Conservation (phyloP, 2,113 vertebrate genomes). For the Martes martes region DNA sequence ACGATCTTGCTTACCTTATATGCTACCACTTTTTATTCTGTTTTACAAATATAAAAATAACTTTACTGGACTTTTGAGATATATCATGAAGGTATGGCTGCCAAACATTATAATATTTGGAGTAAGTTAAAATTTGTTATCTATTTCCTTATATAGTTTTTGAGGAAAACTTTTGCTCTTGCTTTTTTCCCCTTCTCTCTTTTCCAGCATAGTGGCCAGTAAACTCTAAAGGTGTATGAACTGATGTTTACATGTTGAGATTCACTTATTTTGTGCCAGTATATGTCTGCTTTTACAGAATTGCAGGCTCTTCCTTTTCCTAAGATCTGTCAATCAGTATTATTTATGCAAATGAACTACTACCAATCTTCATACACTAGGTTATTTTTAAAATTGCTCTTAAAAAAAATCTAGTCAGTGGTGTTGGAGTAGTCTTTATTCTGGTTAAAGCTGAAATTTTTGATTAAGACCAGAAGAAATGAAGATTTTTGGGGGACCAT, state of each 20-base stretch:
- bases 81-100: neutral
- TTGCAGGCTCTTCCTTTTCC: neutral
- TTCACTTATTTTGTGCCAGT: neutral
- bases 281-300: neutral
- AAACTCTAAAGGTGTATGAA: neutral
- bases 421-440: neutral
- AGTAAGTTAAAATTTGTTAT: conserved; percentile 30
- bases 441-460: neutral
- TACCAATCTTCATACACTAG: neutral
- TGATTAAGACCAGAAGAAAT: conserved; percentile 2
- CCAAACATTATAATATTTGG: neutral
- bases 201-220: neutral
- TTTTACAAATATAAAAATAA: neutral
- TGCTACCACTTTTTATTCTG: neutral
- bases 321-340: neutral
- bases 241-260: neutral
- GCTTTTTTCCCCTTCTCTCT: neutral
- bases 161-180: neutral
- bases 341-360: neutral
- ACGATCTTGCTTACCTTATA: neutral
- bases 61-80: neutral
- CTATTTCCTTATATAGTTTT: neutral
- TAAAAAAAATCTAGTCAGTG: neutral
- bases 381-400: neutral
- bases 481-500: neutral